phyloP scores from a whole-genome alignment of 2,113 vertebrate species.

The Melospiza georgiana region DNA sequence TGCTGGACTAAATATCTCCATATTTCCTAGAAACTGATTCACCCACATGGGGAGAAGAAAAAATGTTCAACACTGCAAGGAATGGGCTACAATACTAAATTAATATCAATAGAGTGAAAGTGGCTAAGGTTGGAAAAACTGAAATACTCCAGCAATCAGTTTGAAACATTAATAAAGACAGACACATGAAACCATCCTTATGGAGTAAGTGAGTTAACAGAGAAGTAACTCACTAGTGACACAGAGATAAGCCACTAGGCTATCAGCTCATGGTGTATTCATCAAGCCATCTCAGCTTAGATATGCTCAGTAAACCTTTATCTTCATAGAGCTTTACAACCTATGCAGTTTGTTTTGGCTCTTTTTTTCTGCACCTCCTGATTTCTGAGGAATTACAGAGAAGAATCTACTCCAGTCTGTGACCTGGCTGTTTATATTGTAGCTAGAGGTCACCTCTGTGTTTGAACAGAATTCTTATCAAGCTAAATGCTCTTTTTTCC shows the following conservation, averaged over 20 bases:
- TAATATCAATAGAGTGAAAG: background rate
- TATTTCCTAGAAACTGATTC: background rate
- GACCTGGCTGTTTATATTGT: background rate
- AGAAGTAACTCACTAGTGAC: background rate
- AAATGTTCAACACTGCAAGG: background rate
- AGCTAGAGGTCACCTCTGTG: constrained; percentile 19
- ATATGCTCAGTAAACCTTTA: constrained; percentile 21
- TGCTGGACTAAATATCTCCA: background rate
- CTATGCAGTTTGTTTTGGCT: background rate
- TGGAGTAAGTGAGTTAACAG: background rate
- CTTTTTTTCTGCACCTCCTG: background rate
- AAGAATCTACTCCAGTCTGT: background rate
- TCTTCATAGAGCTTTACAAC: background rate
- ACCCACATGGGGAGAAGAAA: background rate
- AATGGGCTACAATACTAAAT: background rate
- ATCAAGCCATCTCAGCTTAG: background rate
- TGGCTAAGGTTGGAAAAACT: background rate
- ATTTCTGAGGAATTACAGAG: background rate
- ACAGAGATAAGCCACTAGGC: constrained; percentile 7
- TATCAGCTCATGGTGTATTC: background rate
- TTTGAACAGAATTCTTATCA: background rate
- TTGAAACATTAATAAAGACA: background rate
- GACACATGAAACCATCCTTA: background rate
- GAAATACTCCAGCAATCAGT: background rate
- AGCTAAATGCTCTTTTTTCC: background rate